Base-by-base conservation (phyloP, 2,888 invertebrate genomes). In the Drosophila emarginata region DNA sequence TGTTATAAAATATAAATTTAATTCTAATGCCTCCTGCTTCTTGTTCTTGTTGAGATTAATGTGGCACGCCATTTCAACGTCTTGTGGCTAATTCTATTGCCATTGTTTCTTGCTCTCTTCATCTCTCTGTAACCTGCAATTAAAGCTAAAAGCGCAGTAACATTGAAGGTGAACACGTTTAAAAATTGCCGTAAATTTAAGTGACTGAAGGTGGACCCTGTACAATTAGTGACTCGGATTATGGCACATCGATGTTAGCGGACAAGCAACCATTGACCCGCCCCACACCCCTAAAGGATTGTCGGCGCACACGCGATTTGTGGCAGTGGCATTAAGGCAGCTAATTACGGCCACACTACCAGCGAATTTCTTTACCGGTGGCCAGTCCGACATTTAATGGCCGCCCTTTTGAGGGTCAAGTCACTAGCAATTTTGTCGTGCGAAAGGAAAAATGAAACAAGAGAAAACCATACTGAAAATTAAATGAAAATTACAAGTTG, bases 101-200 rank as follows among this genome's bases (percentile, higher is more conserved):
- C 54, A 72, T 82, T 80, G 77, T 71, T 64, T 57, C 32, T 36
- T 37, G n/a, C 40, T 15, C n/a, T 23, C 12, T 11, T 23, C 37
- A 23, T 23, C 37, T 18, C 52, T 32, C 53, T 26, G n/a, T 51
- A 23, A 58, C 39, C 23, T 62, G 80, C 77, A 86, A 83, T 86
- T 83, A 83, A 86, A 83, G 74, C 76, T 73, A 77, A 86, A 86
- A 76, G 86, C 86, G 80, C 83, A 72, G 40, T 72, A 80, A 75
- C 80, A 72, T 51, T 74, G 82, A 59, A 12, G 18, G 62, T 37
- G 74, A 56, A 51, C 71, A 56, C 61, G 58, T 61, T 75, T 68
- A 58, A 69, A 67, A 64, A 40, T 58, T 54, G 60, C 65, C 72
- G 53, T 53, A 66, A 65, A 74, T 78, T 72, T 66, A 80, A 74